These are phyloP conservation scores for Rhynchophorus ferrugineus DNA, from an alignment of 1,140 invertebrate species.

Conservation along the genomic window DNA sequence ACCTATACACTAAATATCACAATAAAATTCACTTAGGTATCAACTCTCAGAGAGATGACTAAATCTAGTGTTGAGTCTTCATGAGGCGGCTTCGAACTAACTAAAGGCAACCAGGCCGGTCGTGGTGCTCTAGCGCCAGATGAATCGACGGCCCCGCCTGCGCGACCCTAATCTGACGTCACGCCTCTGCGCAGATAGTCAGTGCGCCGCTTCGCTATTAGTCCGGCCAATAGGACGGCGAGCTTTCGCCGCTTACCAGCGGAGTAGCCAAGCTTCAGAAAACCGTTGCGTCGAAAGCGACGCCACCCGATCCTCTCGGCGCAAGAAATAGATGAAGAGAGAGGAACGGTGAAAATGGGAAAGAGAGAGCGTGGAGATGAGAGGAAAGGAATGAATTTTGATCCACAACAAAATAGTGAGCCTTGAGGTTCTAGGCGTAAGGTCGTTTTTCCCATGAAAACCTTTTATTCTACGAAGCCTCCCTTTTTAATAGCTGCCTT, in stretches of 20 bases:
- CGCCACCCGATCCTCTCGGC: slow-evolving; percentile 26
- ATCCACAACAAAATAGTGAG: slow-evolving; percentile 44
- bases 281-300: slow-evolving; percentile 27
- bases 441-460: slow-evolving; percentile 37
- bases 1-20: slow-evolving; percentile 42
- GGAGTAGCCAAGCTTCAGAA: slow-evolving; percentile 27
- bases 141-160: slow-evolving; percentile 12
- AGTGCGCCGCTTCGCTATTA: slow-evolving; percentile 25
- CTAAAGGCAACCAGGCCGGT: slow-evolving; percentile 36
- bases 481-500: not conserved
- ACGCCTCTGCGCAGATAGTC: slow-evolving; percentile 21
- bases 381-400: slow-evolving; percentile 41
- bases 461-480: slow-evolving; percentile 5
- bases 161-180: slow-evolving; percentile 28
- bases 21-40: slow-evolving; percentile 38
- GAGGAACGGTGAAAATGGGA: slow-evolving; percentile 42
- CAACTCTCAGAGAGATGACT: slow-evolving; percentile 35
- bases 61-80: slow-evolving; percentile 33
- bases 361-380: slow-evolving; percentile 41
- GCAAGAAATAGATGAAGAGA: slow-evolving; percentile 39
- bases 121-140: slow-evolving; percentile 23
- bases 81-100: slow-evolving; percentile 38
- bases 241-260: slow-evolving; percentile 29
- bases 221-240: slow-evolving; percentile 28
- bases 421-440: slow-evolving; percentile 40